phyloP scores from a whole-genome alignment of 2,888 invertebrate genomes.

The Drosophila prolongata region DNA sequence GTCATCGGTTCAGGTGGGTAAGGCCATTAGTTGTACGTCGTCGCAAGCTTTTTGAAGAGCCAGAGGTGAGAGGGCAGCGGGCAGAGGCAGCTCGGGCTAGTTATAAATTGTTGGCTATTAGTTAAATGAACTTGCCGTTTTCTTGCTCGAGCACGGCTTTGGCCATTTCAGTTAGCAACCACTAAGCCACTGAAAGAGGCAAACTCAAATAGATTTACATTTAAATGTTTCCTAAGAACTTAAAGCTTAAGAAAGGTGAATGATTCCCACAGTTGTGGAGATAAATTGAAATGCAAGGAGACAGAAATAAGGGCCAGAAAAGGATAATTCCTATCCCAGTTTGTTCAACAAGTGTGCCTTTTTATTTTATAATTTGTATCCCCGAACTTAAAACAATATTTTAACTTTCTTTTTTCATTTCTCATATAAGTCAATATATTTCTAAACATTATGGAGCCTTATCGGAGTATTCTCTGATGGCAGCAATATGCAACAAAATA shows the following conservation, averaged over 20 bases:
- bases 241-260: constrained; percentile 34
- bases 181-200: constrained; percentile 45
- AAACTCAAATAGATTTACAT: constrained; percentile 41
- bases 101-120: constrained; percentile 79
- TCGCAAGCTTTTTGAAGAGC: constrained; percentile 24
- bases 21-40: constrained; percentile 48
- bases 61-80: constrained; percentile 13
- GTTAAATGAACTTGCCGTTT: constrained; percentile 76
- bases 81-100: constrained; percentile 37
- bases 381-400: no score
- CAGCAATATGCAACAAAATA: no score
- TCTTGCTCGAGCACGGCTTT: constrained; percentile 45
- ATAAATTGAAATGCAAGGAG: not conserved
- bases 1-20: constrained; percentile 37
- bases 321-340: not conserved
- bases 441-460: no score
- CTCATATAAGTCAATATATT: no score
- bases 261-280: constrained; percentile 3
- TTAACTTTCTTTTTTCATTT: no score
- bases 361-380: no score
- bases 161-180: constrained; percentile 48
- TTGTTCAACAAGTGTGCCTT: constrained; percentile 11
- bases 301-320: no score
- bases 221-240: constrained; percentile 36
- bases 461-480: no score